These are phyloP conservation scores for Odiellus spinosus DNA, from an alignment of 2,888 invertebrate species.

Conservation along the genomic window DNA sequence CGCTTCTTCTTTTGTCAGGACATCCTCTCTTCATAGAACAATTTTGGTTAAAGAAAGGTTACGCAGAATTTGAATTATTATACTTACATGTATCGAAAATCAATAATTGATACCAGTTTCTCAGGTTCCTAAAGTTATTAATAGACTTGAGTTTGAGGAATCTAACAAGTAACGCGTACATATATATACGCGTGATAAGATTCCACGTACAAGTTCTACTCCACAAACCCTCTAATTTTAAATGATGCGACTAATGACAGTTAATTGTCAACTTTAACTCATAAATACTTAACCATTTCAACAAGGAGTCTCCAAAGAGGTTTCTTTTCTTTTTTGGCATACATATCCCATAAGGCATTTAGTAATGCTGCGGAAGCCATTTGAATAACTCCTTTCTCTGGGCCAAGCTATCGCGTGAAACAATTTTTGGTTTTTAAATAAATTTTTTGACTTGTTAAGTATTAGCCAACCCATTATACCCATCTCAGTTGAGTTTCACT, in stretches of 20 bases:
- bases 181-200: too few relatives aligned
- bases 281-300: constrained; percentile 40
- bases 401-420: constrained; percentile 48
- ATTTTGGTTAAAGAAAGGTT: background rate
- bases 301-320: constrained; percentile 71
- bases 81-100: constrained; percentile 54
- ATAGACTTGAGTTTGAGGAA: constrained; percentile 2
- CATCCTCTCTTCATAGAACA: constrained; percentile 46
- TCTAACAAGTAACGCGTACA: background rate
- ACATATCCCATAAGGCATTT: constrained; percentile 84
- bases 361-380: constrained; percentile 70
- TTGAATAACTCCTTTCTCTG: constrained; percentile 78
- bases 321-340: constrained; percentile 66
- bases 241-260: too few relatives aligned
- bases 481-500: constrained; percentile 82
- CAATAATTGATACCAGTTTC: constrained; percentile 64
- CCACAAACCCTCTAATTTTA: too few relatives aligned
- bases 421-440: background rate
- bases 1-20: constrained; percentile 66
- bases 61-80: too few relatives aligned
- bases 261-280: too few relatives aligned
- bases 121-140: constrained; percentile 53
- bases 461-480: constrained; percentile 38
- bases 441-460: too few relatives aligned
- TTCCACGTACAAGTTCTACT: too few relatives aligned